These are phyloP conservation scores for Mormyrops attenuatus DNA, from an alignment of 2,797 vertebrate genomes.

Conservation along the genomic window DNA sequence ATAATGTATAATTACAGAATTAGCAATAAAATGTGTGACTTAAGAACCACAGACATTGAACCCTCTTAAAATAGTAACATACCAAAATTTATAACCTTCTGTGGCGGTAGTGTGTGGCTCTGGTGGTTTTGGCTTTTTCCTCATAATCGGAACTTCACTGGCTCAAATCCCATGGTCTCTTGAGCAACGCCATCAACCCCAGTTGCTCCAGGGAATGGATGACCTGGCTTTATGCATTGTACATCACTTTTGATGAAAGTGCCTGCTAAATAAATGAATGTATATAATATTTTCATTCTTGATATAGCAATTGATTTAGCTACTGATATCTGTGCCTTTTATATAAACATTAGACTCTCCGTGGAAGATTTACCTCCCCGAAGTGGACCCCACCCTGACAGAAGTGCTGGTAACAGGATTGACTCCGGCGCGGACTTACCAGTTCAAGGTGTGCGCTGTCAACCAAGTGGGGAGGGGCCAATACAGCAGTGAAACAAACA, in stretches of 20 bases:
- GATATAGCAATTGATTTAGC: not conserved
- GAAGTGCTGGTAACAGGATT: constrained; percentile 74
- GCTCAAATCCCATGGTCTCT: not conserved
- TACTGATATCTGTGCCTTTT: not conserved
- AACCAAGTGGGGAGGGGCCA: constrained; percentile 92
- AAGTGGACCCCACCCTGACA: constrained; percentile 70
- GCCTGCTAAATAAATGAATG: not conserved
- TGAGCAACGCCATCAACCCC: not conserved
- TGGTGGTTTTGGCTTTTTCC: not conserved
- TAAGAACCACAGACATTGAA: not conserved
- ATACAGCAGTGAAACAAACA: constrained; percentile 85
- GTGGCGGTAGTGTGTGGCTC: not conserved
- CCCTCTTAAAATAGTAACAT: not conserved
- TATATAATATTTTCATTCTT: not conserved
- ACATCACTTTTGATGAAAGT: not conserved
- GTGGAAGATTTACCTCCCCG: constrained; percentile 84
- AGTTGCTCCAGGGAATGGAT: not conserved
- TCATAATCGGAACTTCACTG: not conserved
- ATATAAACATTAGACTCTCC: constrained; percentile 73
- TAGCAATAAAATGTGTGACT: not conserved
- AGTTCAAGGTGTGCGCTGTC: constrained; percentile 88
- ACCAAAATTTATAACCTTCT: not conserved
- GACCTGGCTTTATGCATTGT: not conserved
- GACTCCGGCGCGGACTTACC: constrained; percentile 88
- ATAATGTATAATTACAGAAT: not conserved